These are phyloP conservation scores for Mastigias papua DNA, from an alignment of 30 jellyfish, hydroid and myxozoan species.

Conservation along the genomic window DNA sequence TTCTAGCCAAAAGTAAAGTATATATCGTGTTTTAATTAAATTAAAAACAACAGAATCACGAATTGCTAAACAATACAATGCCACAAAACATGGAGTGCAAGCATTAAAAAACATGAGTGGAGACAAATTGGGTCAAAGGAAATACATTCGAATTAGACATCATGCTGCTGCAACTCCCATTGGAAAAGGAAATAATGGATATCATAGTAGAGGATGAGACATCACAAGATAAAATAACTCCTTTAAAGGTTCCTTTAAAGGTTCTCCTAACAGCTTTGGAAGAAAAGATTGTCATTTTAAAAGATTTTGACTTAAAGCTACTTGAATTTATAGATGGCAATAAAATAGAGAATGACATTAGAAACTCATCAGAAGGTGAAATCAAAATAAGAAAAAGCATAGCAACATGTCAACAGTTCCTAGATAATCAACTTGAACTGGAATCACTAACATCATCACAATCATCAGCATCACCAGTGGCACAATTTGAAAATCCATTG, in stretches of 20 bases:
- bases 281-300: not conserved
- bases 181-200: not conserved
- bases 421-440: not conserved
- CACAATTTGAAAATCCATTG: not conserved
- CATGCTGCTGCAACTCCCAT: conserved; percentile 1
- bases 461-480: not conserved
- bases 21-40: too few relatives aligned
- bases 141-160: not conserved
- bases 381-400: not conserved
- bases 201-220: not conserved
- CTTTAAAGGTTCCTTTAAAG: not conserved
- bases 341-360: not conserved
- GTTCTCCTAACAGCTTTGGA: not conserved
- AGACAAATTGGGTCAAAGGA: not conserved
- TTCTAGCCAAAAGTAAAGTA: too few relatives aligned
- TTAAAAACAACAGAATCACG: too few relatives aligned
- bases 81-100: too few relatives aligned
- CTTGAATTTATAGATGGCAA: not conserved
- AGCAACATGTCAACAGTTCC: not conserved
- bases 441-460: not conserved
- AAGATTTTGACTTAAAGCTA: not conserved
- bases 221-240: not conserved
- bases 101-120: too few relatives aligned
- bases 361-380: not conserved
- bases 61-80: too few relatives aligned